These are phyloP conservation scores for Potamarius usumacintae DNA, from an alignment of 2,113 vertebrate genomes.

Conservation along the genomic window DNA sequence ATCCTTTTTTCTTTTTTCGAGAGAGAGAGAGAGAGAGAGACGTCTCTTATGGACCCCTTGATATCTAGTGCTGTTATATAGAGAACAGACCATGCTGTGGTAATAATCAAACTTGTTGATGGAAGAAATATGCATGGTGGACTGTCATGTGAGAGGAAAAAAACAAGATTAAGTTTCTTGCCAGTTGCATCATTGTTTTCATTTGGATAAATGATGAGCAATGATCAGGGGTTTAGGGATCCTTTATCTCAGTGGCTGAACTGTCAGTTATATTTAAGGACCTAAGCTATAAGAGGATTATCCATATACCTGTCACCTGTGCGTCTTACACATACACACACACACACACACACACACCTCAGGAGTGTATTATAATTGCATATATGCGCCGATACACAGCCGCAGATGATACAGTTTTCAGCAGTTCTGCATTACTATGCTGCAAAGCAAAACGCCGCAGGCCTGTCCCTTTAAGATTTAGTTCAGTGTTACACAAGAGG, in stretches of 20 bases:
- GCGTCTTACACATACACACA: background rate
- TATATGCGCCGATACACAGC: too few species aligned
- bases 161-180: background rate
- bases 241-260: background rate
- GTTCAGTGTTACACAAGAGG: conserved; percentile 49
- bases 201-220: background rate
- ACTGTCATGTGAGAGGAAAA: background rate
- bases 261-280: conserved; percentile 2
- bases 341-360: background rate
- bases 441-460: background rate
- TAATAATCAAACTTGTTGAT: background rate
- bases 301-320: conserved; percentile 4
- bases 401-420: background rate
- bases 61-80: background rate
- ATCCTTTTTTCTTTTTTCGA: background rate
- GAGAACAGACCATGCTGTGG: background rate
- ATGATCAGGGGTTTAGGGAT: background rate
- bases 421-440: background rate
- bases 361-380: background rate
- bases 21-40: too few species aligned
- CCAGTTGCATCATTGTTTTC: conserved; percentile 10
- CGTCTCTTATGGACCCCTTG: background rate
- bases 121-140: background rate
- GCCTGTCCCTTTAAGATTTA: conserved; percentile 47
- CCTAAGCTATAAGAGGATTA: conserved; percentile 27